A percentile compares a stretch with the other conserved stretches of the same genome.
These are phyloP conservation scores for Sminthurides aquaticus DNA, from an alignment of 2,888 invertebrate species.

Conservation along the genomic window DNA sequence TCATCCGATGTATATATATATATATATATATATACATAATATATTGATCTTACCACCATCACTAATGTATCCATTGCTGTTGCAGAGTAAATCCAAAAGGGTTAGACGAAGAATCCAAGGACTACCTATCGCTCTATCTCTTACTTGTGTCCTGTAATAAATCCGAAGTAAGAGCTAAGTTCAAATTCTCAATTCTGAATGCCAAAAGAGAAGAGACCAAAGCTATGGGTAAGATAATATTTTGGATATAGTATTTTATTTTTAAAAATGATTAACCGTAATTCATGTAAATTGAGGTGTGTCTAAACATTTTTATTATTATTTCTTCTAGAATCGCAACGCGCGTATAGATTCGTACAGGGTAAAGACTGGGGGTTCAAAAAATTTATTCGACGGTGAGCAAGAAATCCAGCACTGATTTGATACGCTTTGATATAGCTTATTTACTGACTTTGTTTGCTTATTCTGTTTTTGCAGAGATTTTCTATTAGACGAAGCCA, in stretches of 20 bases:
- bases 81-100: conserved; percentile 99
- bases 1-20: too few species aligned
- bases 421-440: too few species aligned
- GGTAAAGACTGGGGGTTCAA: conserved; percentile 99
- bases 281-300: not conserved
- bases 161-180: conserved; percentile 99
- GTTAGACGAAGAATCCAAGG: conserved; percentile 99
- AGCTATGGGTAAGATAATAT: conserved; percentile 77
- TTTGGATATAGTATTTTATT: not conserved
- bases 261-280: too few species aligned
- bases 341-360: conserved; percentile 99
- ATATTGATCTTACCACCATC: too few species aligned
- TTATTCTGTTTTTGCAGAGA: too few species aligned
- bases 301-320: conserved; percentile 19
- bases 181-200: conserved; percentile 99
- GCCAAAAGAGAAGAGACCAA: conserved; percentile 99
- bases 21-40: too few species aligned
- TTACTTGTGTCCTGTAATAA: conserved; percentile 99
- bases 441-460: too few species aligned
- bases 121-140: conserved; percentile 97
- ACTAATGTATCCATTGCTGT: conserved; percentile 53
- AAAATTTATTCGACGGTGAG: conserved; percentile 84
- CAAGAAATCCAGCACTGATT: too few species aligned
- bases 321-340: conserved; percentile 59
- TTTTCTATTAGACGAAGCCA: conserved; percentile 96